Conservation (phyloP, 2,888 invertebrate genomes). For the Cheiracanthium punctorium region DNA sequence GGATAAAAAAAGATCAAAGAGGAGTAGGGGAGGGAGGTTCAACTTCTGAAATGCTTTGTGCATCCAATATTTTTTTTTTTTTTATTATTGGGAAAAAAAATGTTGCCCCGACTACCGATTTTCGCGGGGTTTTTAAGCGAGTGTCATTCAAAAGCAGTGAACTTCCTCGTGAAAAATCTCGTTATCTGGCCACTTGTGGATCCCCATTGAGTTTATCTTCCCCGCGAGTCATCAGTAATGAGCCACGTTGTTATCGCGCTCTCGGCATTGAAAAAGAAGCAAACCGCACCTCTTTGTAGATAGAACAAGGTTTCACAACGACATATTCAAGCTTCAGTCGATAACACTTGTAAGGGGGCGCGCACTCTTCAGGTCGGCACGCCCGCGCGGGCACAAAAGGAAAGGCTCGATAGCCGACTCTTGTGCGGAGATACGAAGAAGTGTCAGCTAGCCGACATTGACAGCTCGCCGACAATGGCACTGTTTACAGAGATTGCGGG, state of each 20-base stretch:
- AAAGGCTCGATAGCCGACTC: not conserved
- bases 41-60: no score
- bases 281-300: slow-evolving; percentile 52
- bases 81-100: no score
- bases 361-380: slow-evolving; percentile 11
- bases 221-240: slow-evolving; percentile 46
- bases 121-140: no score
- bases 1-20: no score
- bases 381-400: slow-evolving; percentile 4
- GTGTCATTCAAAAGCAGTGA: no score
- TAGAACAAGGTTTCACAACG: slow-evolving; percentile 59
- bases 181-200: not conserved
- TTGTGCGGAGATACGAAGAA: not conserved
- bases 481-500: slow-evolving; percentile 1
- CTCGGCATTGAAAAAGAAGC: slow-evolving; percentile 35
- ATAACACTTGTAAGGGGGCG: slow-evolving; percentile 49
- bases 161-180: not conserved
- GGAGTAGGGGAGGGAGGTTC: no score
- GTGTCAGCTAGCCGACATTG: not conserved
- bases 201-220: slow-evolving; percentile 24
- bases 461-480: not conserved
- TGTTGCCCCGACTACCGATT: no score
- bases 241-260: slow-evolving; percentile 39
- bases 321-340: slow-evolving; percentile 34
- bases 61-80: no score